A percentile compares a stretch with the other conserved stretches of the same genome.
phyloP scores from a whole-genome alignment of 2,888 invertebrate genomes.

The Endomychus coccineus region DNA sequence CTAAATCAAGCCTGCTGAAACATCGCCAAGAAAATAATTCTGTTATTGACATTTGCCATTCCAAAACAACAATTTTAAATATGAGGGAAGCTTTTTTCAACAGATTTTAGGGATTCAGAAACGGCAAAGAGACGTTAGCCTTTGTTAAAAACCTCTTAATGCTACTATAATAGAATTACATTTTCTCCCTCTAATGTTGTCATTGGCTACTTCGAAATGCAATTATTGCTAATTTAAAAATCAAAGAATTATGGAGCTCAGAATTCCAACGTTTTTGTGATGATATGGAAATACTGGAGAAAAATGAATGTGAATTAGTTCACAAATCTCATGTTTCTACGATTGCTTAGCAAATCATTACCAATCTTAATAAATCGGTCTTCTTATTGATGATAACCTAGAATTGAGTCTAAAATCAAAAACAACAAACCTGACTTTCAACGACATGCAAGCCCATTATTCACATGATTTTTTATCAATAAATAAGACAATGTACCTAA shows the following conservation, averaged over 20 bases:
- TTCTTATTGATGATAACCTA: no score
- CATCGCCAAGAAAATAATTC: conserved; percentile 27
- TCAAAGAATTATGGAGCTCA: conserved; percentile 23
- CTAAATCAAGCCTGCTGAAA: conserved; percentile 20
- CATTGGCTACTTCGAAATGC: conserved; percentile 26
- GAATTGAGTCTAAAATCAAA: no score
- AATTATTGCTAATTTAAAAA: conserved; percentile 29
- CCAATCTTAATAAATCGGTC: no score
- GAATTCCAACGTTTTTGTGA: conserved; percentile 35
- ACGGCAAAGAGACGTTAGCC: conserved; percentile 26
- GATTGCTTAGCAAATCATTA: no score
- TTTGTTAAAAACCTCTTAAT: conserved; percentile 26
- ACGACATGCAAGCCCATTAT: no score
- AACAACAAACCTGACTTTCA: no score
- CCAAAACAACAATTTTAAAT: conserved; percentile 21
- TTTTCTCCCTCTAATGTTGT: conserved; percentile 21
- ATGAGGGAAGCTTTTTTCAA: conserved; percentile 26
- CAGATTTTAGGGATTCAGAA: conserved; percentile 28
- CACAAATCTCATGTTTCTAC: conserved; percentile 21
- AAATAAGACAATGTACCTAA: no score
- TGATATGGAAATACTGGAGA: conserved; percentile 33
- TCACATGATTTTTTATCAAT: no score
- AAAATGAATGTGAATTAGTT: conserved; percentile 26
- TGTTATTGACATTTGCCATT: conserved; percentile 15
- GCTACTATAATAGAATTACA: conserved; percentile 18